Percentiles rank a stretch among this genome's conserved stretches.
Evolutionary conservation across 1,140 invertebrate species (phyloP).

Genomic region (Tetramorium parvispinum): DNA sequence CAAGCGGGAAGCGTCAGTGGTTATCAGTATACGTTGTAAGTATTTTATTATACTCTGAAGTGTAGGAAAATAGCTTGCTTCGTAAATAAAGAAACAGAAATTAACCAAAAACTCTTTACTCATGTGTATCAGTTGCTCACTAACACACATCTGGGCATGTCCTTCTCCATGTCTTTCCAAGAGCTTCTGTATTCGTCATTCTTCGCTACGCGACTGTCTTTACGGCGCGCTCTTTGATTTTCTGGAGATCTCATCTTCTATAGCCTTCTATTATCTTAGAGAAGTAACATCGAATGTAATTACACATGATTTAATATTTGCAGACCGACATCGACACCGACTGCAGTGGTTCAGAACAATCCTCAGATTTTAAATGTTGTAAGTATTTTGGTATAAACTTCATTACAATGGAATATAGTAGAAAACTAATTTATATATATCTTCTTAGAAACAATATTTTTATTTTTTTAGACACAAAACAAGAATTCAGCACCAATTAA

Average conservation of each 20-base stretch:
- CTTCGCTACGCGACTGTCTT: no score
- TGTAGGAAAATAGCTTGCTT: no score
- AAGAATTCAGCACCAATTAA: slow-evolving; percentile 81
- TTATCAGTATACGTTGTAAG: slow-evolving; percentile 83
- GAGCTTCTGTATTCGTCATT: no score
- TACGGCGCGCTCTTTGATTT: no score
- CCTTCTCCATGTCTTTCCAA: no score
- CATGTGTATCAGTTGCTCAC: no score
- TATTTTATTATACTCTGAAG: slow-evolving; percentile 50
- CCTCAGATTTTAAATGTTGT: slow-evolving; percentile 78
- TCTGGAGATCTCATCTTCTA: no score
- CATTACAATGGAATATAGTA: not conserved
- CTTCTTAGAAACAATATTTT: not conserved
- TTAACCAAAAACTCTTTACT: no score
- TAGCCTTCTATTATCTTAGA: not conserved
- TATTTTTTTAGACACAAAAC: slow-evolving; percentile 50
- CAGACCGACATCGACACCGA: slow-evolving; percentile 73
- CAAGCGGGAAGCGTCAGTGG: slow-evolving; percentile 80
- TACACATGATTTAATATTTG: slow-evolving; percentile 23
- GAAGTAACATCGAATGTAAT: not conserved
- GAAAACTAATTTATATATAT: not conserved
- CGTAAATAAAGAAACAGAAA: no score
- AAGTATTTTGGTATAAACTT: slow-evolving; percentile 63
- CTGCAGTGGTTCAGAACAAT: slow-evolving; percentile 72
- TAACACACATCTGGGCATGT: no score